Percentiles rank a stretch among this genome's conserved stretches.
These are phyloP conservation scores for Drosophila nr. medialis DNA, from an alignment of 2,888 invertebrate species.

Conservation along the genomic window DNA sequence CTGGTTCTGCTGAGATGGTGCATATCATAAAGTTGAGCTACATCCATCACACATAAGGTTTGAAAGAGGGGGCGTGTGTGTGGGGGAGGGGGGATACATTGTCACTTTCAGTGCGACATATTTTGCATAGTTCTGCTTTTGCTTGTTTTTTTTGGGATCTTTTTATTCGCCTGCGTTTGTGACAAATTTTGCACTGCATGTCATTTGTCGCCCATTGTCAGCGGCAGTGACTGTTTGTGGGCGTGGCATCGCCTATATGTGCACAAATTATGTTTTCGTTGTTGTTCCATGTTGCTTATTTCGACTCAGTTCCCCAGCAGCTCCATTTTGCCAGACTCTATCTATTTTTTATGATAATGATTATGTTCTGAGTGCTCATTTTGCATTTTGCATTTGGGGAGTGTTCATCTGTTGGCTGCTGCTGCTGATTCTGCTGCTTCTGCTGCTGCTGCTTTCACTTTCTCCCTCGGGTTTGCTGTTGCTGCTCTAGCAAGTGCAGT, in stretches of 20 bases:
- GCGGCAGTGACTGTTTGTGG: conserved; percentile 37
- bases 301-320: conserved; percentile 11
- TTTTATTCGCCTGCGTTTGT: conserved; percentile 19
- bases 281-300: conserved; percentile 28
- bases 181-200: conserved; percentile 66
- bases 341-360: conserved; percentile 65
- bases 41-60: conserved; percentile 57
- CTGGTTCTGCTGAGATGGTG: conserved; percentile 14
- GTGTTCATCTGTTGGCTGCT: conserved; percentile 41
- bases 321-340: conserved; percentile 25
- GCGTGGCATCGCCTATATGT: conserved; percentile 36
- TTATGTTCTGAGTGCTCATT: conserved; percentile 63
- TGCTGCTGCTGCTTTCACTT: conserved; percentile 38
- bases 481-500: conserved; percentile 19
- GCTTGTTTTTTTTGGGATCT: conserved; percentile 17
- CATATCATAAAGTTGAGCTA: conserved; percentile 68
- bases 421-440: neutral
- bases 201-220: conserved; percentile 76
- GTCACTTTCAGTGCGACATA: conserved; percentile 65
- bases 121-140: conserved; percentile 59
- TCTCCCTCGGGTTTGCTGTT: conserved; percentile 27
- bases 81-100: conserved; percentile 34
- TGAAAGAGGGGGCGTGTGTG: neutral
- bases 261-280: conserved; percentile 54
- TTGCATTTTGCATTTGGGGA: conserved; percentile 64